Evolutionary conservation across 2,113 vertebrate species (phyloP).

Genomic region (Pterophyllum scalare): DNA sequence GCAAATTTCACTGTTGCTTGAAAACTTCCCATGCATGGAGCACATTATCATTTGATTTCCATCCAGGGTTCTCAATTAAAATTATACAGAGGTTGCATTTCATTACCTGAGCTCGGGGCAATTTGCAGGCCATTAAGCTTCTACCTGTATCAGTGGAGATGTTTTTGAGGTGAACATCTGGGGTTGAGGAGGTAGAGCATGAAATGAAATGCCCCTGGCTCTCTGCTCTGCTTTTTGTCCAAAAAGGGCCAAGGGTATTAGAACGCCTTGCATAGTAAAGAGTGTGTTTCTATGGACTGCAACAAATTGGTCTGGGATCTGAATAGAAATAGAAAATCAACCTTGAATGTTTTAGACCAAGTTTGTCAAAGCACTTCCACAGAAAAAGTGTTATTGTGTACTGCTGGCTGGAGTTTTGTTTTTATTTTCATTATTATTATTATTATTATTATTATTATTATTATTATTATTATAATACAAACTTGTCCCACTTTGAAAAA

Average conservation of each 20-base stretch:
- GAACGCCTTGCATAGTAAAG: constrained; percentile 65
- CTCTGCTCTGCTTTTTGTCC: constrained; percentile 76
- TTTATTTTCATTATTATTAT: not conserved
- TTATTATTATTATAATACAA: not conserved
- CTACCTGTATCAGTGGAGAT: constrained; percentile 81
- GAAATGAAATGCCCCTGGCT: constrained; percentile 80
- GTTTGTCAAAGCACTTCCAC: constrained; percentile 1
- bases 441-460: not conserved
- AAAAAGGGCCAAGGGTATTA: constrained; percentile 73
- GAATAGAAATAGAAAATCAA: constrained; percentile 69
- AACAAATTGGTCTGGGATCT: constrained; percentile 67
- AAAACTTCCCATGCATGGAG: constrained; percentile 78
- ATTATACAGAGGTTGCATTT: constrained; percentile 83
- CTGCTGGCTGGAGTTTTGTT: not conserved
- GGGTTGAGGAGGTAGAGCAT: constrained; percentile 82
- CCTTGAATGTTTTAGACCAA: constrained; percentile 43
- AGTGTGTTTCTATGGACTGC: constrained; percentile 62
- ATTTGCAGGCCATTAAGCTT: constrained; percentile 82
- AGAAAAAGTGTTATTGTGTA: not conserved
- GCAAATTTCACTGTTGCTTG: constrained; percentile 75
- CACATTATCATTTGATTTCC: constrained; percentile 81
- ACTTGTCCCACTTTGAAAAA: too few species aligned
- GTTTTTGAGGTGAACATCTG: constrained; percentile 85
- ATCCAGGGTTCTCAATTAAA: constrained; percentile 84
- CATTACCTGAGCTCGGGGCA: constrained; percentile 81